Conservation (phyloP, 1,140 invertebrate genomes). For the Glomeris maerens region DNA sequence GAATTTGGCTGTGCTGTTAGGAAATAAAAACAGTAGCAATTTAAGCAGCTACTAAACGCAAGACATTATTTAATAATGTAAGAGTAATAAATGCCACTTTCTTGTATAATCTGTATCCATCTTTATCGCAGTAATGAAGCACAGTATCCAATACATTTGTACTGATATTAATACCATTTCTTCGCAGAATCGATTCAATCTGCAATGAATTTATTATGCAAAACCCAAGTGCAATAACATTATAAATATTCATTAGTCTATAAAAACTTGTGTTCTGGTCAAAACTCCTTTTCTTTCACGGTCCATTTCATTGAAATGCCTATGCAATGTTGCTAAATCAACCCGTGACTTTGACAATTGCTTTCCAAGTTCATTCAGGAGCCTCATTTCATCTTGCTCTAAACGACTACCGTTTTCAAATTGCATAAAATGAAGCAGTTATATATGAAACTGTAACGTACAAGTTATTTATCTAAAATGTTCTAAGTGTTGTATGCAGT, state of each 20-base stretch:
- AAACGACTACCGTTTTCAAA: background rate
- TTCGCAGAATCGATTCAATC: background rate
- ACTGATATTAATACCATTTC: background rate
- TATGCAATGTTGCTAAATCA: background rate
- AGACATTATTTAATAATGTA: background rate
- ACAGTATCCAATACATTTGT: background rate
- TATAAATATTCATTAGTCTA: background rate
- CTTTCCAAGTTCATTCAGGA: background rate
- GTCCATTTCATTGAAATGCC: background rate
- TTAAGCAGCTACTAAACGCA: background rate
- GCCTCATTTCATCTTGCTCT: background rate
- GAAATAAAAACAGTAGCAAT: background rate
- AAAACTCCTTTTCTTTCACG: background rate
- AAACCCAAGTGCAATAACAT: background rate
- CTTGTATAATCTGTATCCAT: conserved; percentile 1
- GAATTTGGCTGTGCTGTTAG: background rate
- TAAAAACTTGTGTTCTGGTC: background rate
- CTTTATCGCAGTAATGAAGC: background rate
- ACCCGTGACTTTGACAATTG: background rate
- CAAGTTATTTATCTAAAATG: too few species aligned
- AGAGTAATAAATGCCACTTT: background rate
- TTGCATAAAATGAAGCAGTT: too few species aligned
- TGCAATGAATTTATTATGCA: background rate
- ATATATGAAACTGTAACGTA: too few species aligned
- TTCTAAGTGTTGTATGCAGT: too few species aligned